Percentiles rank a stretch among this genome's conserved stretches.
These are phyloP conservation scores for Camponotus pennsylvanicus DNA, from an alignment of 1,140 invertebrate species.

Conservation along the genomic window DNA sequence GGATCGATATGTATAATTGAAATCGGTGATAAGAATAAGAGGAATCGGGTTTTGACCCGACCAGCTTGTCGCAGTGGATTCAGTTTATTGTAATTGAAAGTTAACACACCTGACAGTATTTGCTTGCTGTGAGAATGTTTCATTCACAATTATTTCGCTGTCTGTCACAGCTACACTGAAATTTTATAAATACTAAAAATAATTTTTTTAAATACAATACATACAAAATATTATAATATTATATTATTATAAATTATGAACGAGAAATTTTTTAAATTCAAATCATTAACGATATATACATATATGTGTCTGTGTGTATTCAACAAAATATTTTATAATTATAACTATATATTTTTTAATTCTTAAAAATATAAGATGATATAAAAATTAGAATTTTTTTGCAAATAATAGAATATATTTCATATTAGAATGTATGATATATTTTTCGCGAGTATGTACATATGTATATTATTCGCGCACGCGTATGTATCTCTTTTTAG, in stretches of 20 bases:
- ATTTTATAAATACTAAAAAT: slow-evolving; percentile 6
- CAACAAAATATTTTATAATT: background rate
- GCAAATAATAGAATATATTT: background rate
- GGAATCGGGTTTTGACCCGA: slow-evolving; percentile 55
- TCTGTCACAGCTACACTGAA: background rate
- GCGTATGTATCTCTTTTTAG: slow-evolving; percentile 1
- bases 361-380: background rate
- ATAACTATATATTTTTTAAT: background rate
- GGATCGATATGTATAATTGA: slow-evolving; percentile 63
- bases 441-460: background rate
- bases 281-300: background rate
- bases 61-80: slow-evolving; percentile 35
- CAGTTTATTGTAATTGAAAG: slow-evolving; percentile 57
- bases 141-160: background rate
- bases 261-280: background rate
- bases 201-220: background rate
- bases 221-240: background rate
- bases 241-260: background rate
- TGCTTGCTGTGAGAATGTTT: slow-evolving; percentile 41
- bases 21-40: slow-evolving; percentile 59
- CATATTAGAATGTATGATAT: background rate
- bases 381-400: background rate
- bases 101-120: slow-evolving; percentile 45
- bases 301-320: background rate
- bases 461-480: background rate